Evolutionary conservation across 1,140 invertebrate species (phyloP).

Genomic region (Caenorhabditis latens): DNA sequence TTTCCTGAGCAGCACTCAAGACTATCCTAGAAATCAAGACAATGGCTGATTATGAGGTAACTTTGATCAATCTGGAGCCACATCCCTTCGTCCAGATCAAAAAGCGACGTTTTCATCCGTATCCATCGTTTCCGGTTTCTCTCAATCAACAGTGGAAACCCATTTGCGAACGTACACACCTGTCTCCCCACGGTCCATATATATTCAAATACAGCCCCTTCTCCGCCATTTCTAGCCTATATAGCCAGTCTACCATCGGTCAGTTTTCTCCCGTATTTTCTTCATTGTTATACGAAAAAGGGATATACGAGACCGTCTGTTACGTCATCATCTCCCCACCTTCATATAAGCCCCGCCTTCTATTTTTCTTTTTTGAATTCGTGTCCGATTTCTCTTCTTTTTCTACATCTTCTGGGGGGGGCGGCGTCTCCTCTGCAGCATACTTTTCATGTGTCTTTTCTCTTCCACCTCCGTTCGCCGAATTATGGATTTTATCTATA

Average conservation of each 20-base stretch:
- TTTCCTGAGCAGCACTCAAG: too few relatives aligned
- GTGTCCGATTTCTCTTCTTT: background rate
- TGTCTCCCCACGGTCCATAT: slow-evolving; percentile 17
- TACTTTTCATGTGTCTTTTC: background rate
- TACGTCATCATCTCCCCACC: slow-evolving; percentile 7
- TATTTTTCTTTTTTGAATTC: too few relatives aligned
- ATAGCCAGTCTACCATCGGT: background rate
- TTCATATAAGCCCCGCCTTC: background rate
- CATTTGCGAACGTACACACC: background rate
- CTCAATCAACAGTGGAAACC: slow-evolving; percentile 7
- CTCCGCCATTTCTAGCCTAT: slow-evolving; percentile 28
- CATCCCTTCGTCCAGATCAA: background rate
- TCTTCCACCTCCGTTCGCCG: slow-evolving; percentile 11
- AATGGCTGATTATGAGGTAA: background rate
- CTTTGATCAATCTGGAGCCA: background rate
- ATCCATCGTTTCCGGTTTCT: slow-evolving; percentile 22
- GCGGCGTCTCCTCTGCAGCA: background rate
- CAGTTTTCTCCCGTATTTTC: too few relatives aligned
- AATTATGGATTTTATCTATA: slow-evolving; percentile 38
- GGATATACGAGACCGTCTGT: slow-evolving; percentile 1
- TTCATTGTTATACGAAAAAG: background rate
- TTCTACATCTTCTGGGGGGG: too few relatives aligned
- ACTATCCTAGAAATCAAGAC: too few relatives aligned
- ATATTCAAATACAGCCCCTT: slow-evolving; percentile 49
- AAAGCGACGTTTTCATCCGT: background rate